phyloP scores from a whole-genome alignment of 2,888 invertebrate species.

The Ischnura elegans region DNA sequence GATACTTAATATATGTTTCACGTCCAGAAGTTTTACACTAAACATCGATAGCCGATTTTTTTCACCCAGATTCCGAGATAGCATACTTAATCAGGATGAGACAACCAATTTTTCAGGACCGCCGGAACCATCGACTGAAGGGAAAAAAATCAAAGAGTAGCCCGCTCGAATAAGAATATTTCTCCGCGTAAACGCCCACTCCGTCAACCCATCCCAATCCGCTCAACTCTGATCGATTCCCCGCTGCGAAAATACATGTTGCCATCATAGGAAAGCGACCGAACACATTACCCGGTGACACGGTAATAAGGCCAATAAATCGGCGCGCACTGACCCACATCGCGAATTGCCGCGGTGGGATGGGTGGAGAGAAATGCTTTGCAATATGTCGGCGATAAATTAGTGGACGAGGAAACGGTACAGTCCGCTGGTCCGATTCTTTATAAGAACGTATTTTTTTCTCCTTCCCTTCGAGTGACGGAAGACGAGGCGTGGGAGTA shows the following conservation, averaged over 20 bases:
- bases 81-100: slow-evolving; percentile 14
- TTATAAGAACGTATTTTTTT: slow-evolving; percentile 23
- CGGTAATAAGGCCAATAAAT: slow-evolving; percentile 62
- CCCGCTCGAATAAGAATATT: not conserved
- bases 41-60: not conserved
- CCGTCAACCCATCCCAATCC: not conserved
- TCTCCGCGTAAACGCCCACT: not conserved
- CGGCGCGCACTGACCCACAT: slow-evolving; percentile 25
- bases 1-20: not conserved
- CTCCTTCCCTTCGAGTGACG: not conserved
- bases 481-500: slow-evolving; percentile 12
- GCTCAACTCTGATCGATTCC: not conserved
- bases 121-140: not conserved
- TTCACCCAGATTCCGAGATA: not conserved
- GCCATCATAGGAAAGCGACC: not conserved
- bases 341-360: slow-evolving; percentile 37
- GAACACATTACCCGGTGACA: not conserved
- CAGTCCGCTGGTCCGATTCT: not conserved
- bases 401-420: slow-evolving; percentile 4
- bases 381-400: slow-evolving; percentile 57
- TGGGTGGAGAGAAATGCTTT: not conserved
- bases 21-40: not conserved
- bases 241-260: slow-evolving; percentile 41
- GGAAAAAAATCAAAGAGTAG: not conserved
- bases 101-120: not conserved